Conservation (phyloP, 2,888 invertebrate genomes). For the Peribatodes rhomboidaria region DNA sequence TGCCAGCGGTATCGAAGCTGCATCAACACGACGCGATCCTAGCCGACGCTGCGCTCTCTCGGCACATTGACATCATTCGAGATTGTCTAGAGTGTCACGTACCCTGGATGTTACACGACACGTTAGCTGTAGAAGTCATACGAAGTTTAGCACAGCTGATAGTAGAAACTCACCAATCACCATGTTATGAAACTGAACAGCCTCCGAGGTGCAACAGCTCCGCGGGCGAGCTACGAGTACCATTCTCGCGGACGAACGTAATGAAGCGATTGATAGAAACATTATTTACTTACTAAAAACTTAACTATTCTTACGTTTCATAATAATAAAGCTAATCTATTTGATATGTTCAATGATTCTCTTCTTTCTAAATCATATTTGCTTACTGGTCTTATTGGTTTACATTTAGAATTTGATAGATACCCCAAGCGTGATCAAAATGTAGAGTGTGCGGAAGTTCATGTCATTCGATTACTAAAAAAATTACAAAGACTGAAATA, state of each 20-base stretch:
- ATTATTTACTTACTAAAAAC: constrained; percentile 88
- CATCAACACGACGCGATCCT: constrained; percentile 75
- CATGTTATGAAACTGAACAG: constrained; percentile 89
- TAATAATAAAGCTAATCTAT: constrained; percentile 81
- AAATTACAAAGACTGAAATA: constrained; percentile 88
- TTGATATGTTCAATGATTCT: constrained; percentile 90
- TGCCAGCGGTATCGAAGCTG: constrained; percentile 81
- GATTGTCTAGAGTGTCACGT: constrained; percentile 87
- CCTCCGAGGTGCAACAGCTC: constrained; percentile 85
- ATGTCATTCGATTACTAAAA: constrained; percentile 87
- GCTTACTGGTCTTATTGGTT: constrained; percentile 87
- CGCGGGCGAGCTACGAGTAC: too few species aligned
- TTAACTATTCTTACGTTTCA: constrained; percentile 88
- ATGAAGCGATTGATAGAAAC: constrained; percentile 89
- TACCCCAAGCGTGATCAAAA: not conserved
- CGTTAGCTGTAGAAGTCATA: constrained; percentile 87
- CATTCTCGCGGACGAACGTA: constrained; percentile 90
- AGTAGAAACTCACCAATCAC: too few species aligned
- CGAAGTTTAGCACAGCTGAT: constrained; percentile 87
- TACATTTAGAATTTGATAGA: constrained; percentile 80
- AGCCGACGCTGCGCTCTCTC: constrained; percentile 78
- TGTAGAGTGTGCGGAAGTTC: constrained; percentile 38
- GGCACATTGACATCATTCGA: constrained; percentile 84
- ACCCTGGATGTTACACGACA: constrained; percentile 90
- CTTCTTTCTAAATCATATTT: constrained; percentile 89